Evolutionary conservation across 2,888 invertebrate genomes (phyloP).

Genomic region (Latrodectus elegans): DNA sequence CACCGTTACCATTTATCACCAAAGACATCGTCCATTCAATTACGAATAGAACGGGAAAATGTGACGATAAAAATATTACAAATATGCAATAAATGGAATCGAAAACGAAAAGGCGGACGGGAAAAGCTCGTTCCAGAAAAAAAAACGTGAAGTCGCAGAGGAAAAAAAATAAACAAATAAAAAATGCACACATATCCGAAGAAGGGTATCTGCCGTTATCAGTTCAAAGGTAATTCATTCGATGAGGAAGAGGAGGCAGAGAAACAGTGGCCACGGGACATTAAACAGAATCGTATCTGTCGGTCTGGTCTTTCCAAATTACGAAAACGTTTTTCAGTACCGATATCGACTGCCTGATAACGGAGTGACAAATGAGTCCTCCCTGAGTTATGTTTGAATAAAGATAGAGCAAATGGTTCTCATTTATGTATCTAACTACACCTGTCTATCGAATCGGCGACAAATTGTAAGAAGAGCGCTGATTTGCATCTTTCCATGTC

Average conservation of each 20-base stretch:
- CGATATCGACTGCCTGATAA: conserved; percentile 57
- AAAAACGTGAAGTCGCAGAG: conserved; percentile 1
- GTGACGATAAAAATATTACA: background rate
- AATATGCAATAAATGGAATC: conserved; percentile 19
- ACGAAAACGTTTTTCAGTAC: conserved; percentile 53
- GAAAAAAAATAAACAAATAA: conserved; percentile 6
- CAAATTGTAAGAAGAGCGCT: conserved; percentile 22
- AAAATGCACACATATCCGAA: conserved; percentile 7
- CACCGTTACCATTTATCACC: conserved; percentile 1
- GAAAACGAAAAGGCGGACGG: conserved; percentile 6
- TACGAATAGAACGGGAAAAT: background rate
- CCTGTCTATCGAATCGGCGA: conserved; percentile 22
- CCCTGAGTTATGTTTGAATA: conserved; percentile 23
- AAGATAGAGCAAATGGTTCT: conserved; percentile 52
- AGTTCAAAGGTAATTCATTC: conserved; percentile 51
- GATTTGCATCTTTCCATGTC: conserved; percentile 19
- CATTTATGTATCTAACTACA: conserved; percentile 34
- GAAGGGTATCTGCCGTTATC: conserved; percentile 20
- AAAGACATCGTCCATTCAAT: conserved; percentile 2
- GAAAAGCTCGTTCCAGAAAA: background rate
- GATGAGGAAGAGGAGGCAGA: conserved; percentile 13
- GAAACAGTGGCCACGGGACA: conserved; percentile 56
- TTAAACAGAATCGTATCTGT: conserved; percentile 58
- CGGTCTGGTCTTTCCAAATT: conserved; percentile 51
- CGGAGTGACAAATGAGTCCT: conserved; percentile 43